Conservation (phyloP, 2,888 invertebrate genomes). For the Coelogynopora nodosa region DNA sequence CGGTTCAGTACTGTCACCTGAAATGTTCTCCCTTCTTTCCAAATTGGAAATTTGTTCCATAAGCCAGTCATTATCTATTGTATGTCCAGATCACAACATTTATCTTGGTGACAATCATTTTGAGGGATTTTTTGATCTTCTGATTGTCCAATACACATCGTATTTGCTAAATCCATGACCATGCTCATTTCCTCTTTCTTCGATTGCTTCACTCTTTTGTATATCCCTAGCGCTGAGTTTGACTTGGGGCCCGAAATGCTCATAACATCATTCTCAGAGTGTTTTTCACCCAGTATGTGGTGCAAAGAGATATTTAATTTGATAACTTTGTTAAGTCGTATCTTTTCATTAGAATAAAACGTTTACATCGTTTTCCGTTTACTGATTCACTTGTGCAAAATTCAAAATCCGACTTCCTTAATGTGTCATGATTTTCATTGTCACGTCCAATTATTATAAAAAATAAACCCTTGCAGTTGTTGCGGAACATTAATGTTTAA, state of each 20-base stretch:
- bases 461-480: neutral
- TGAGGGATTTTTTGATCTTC: neutral
- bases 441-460: too few species aligned
- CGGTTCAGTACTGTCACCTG: neutral
- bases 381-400: constrained; percentile 9
- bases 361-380: neutral
- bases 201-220: neutral
- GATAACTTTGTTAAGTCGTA: neutral
- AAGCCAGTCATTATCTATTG: too few species aligned
- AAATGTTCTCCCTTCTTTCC: neutral
- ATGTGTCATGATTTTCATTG: too few species aligned
- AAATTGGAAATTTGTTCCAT: too few species aligned
- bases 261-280: neutral
- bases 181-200: neutral
- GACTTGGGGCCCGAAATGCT: neutral
- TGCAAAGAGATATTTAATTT: neutral
- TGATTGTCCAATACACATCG: neutral
- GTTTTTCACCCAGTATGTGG: neutral
- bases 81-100: constrained; percentile 14
- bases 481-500: neutral
- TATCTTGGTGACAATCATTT: too few species aligned
- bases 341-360: neutral
- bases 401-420: neutral
- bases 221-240: neutral
- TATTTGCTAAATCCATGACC: neutral